Evolutionary conservation across 2,888 invertebrate genomes (phyloP).

Genomic region (Rhingia rostrata): DNA sequence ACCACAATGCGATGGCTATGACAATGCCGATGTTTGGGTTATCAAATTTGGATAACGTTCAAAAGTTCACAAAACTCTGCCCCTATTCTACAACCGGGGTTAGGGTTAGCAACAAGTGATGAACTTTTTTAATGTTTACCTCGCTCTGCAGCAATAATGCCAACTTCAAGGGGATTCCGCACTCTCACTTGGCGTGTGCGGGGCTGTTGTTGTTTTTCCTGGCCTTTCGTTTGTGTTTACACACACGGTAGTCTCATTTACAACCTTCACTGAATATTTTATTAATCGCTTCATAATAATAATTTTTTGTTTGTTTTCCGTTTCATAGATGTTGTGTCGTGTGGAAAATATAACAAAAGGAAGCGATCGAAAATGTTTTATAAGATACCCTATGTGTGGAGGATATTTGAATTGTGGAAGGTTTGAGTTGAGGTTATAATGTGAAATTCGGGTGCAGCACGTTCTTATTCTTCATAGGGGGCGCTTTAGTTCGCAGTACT

Average conservation of each 20-base stretch:
- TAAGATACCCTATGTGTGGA: no score
- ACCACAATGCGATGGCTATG: constrained; percentile 26
- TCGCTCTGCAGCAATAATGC: constrained; percentile 25
- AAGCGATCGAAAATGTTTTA: no score
- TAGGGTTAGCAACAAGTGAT: constrained; percentile 42
- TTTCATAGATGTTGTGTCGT: constrained; percentile 4
- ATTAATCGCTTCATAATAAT: constrained; percentile 58
- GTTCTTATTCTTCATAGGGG: no score
- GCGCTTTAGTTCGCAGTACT: no score
- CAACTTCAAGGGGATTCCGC: constrained; percentile 26
- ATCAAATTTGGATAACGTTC: constrained; percentile 49
- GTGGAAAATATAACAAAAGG: not conserved
- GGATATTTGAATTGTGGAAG: no score
- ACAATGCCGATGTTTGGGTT: constrained; percentile 48
- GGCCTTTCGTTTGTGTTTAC: not conserved
- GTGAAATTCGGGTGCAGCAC: no score
- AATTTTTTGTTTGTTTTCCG: constrained; percentile 43
- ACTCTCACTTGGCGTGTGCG: not conserved
- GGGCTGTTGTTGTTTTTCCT: constrained; percentile 2
- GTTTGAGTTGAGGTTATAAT: no score
- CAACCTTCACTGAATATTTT: constrained; percentile 14
- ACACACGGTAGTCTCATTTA: constrained; percentile 13
- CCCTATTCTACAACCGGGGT: not conserved
- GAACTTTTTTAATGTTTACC: constrained; percentile 47
- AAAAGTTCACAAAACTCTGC: constrained; percentile 1